These are phyloP conservation scores for Sesamia inferens DNA, from an alignment of 2,888 invertebrate genomes.

Conservation along the genomic window DNA sequence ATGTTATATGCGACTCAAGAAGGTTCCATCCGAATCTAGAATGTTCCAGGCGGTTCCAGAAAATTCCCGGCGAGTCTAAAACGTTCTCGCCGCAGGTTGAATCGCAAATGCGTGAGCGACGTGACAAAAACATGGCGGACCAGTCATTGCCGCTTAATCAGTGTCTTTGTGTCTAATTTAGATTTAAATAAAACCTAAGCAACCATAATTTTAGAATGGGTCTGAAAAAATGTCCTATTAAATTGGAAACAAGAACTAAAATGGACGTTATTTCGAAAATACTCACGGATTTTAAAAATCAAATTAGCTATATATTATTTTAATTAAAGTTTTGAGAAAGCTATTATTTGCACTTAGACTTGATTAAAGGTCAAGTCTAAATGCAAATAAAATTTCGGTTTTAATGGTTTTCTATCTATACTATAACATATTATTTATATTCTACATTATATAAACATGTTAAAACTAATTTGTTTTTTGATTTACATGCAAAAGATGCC, in stretches of 20 bases:
- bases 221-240: background rate
- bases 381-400: too few species aligned
- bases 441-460: too few species aligned
- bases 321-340: background rate
- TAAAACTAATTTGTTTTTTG: too few species aligned
- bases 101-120: background rate
- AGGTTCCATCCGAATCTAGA: too few species aligned
- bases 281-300: background rate
- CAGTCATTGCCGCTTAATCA: background rate
- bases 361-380: background rate
- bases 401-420: too few species aligned
- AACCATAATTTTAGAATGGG: background rate
- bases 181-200: background rate
- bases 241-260: background rate
- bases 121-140: background rate
- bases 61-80: too few species aligned
- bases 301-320: background rate
- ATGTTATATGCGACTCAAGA: too few species aligned
- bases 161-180: background rate
- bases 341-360: background rate
- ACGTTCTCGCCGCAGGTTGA: background rate
- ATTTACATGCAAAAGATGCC: background rate
- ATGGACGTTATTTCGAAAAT: background rate
- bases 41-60: too few species aligned
- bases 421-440: too few species aligned